Percentiles rank a stretch among this genome's conserved stretches.
phyloP scores from a whole-genome alignment of 2,797 vertebrate species.

The Hipposideros larvatus region DNA sequence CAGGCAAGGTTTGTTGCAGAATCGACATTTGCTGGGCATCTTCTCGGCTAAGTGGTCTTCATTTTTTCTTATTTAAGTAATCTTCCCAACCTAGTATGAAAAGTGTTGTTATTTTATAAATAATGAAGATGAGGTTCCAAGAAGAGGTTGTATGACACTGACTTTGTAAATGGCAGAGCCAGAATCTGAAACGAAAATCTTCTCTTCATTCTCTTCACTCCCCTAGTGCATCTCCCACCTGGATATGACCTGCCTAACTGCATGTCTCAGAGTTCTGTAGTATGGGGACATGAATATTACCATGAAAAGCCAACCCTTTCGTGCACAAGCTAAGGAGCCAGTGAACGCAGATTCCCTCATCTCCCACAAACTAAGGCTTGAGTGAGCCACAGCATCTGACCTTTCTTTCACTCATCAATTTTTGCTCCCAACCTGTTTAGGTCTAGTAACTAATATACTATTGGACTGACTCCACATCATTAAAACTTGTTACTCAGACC shows the following conservation, averaged over 20 bases:
- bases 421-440: background rate
- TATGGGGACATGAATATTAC: background rate
- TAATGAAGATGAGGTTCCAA: constrained; percentile 15
- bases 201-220: background rate
- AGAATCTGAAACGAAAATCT: constrained; percentile 44
- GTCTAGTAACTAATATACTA: background rate
- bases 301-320: background rate
- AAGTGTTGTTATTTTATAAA: constrained; percentile 21
- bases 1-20: background rate
- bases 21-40: background rate
- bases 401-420: background rate
- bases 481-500: constrained; percentile 15
- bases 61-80: background rate
- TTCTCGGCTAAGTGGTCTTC: background rate
- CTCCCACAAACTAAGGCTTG: background rate
- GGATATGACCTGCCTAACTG: background rate
- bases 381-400: background rate
- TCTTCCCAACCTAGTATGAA: background rate
- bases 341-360: background rate
- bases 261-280: background rate
- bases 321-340: constrained; percentile 9
- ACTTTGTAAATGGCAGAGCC: constrained; percentile 42
- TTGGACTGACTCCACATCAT: background rate
- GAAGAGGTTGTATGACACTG: constrained; percentile 3
- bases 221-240: background rate